A percentile compares a stretch with the other conserved stretches of the same genome.
phyloP scores from a whole-genome alignment of 2,113 vertebrate genomes.

The Sprattus sprattus region DNA sequence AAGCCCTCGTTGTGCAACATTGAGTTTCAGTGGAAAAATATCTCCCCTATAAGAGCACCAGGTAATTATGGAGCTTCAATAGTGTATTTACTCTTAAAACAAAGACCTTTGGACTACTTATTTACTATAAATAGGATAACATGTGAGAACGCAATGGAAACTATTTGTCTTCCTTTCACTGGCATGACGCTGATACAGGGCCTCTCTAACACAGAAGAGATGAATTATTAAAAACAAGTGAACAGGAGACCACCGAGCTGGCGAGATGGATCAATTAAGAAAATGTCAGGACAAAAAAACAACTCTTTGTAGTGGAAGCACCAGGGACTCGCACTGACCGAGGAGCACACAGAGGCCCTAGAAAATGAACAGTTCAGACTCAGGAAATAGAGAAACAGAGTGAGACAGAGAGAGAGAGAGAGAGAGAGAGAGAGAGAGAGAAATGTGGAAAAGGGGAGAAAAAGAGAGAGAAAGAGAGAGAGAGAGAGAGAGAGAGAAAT shows the following conservation, averaged over 20 bases:
- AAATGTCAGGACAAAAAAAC: slow-evolving; percentile 60
- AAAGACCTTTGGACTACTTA: not conserved
- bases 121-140: slow-evolving; percentile 2
- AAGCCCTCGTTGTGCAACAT: slow-evolving; percentile 59
- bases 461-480: slow-evolving; percentile 37
- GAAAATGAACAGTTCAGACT: slow-evolving; percentile 2
- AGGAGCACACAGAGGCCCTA: not conserved
- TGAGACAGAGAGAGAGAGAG: slow-evolving; percentile 46
- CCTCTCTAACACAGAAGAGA: slow-evolving; percentile 24
- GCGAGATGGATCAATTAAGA: slow-evolving; percentile 64
- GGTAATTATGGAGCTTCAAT: slow-evolving; percentile 42
- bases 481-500: slow-evolving; percentile 28
- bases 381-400: slow-evolving; percentile 41
- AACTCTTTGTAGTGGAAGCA: slow-evolving; percentile 47
- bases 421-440: slow-evolving; percentile 48
- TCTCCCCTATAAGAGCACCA: slow-evolving; percentile 24
- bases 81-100: slow-evolving; percentile 30
- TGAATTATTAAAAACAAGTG: slow-evolving; percentile 62
- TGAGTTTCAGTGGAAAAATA: slow-evolving; percentile 51
- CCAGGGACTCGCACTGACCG: slow-evolving; percentile 47
- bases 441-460: slow-evolving; percentile 47
- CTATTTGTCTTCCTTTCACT: slow-evolving; percentile 23
- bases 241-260: slow-evolving; percentile 35
- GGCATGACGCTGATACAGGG: slow-evolving; percentile 34
- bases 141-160: not conserved